Percentiles rank a stretch among this genome's conserved stretches.
These are phyloP conservation scores for Callitettix versicolor DNA, from an alignment of 1,140 invertebrate species.

Conservation along the genomic window DNA sequence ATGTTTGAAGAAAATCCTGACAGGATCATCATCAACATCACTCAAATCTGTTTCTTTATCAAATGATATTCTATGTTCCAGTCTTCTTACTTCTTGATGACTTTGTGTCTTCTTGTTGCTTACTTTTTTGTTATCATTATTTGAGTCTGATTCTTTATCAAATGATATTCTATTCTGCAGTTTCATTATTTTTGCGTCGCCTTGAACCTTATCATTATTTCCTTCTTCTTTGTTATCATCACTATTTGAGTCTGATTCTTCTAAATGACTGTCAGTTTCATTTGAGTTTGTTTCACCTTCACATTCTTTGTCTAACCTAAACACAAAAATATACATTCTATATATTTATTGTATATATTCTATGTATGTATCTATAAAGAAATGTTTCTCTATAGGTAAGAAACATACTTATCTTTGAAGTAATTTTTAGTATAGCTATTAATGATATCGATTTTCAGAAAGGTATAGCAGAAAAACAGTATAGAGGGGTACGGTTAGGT, in stretches of 20 bases:
- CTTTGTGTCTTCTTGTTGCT: not conserved
- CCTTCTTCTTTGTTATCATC: not conserved
- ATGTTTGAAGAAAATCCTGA: not conserved
- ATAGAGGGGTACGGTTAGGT: too few relatives aligned
- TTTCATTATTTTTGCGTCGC: too few relatives aligned
- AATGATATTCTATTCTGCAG: not conserved
- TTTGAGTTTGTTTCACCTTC: constrained; percentile 6
- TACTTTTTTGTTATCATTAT: too few relatives aligned
- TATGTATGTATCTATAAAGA: too few relatives aligned
- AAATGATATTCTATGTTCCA: not conserved
- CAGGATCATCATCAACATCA: not conserved
- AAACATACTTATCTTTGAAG: not conserved
- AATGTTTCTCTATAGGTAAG: not conserved
- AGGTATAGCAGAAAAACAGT: too few relatives aligned
- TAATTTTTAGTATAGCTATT: not conserved
- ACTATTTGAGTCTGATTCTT: constrained; percentile 2
- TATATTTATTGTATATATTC: not conserved
- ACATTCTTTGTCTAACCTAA: not conserved
- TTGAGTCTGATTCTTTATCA: not conserved
- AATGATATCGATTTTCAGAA: not conserved
- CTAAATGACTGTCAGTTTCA: constrained; percentile 5
- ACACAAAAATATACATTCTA: not conserved
- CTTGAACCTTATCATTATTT: not conserved
- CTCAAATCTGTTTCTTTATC: not conserved
- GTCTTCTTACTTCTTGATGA: not conserved